These are phyloP conservation scores for Gallinago media DNA, from an alignment of 2,113 vertebrate genomes.

Conservation along the genomic window DNA sequence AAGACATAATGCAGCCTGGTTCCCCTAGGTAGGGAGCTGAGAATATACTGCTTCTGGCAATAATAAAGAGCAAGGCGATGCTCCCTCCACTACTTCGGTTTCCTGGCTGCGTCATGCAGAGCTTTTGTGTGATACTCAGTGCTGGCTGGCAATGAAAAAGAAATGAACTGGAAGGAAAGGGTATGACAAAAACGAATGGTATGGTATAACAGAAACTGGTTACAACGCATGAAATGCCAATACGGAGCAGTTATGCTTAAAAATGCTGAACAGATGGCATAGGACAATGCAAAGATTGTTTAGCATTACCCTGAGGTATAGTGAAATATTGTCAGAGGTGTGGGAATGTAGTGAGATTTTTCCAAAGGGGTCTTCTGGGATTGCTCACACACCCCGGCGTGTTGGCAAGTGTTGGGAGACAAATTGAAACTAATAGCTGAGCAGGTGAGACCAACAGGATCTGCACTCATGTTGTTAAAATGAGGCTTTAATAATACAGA, in stretches of 20 bases:
- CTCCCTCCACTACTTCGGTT: neutral
- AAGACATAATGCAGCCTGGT: fast-evolving
- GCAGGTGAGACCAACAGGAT: slow-evolving; percentile 62
- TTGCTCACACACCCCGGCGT: neutral
- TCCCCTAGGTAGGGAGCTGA: fast-evolving
- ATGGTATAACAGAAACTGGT: slow-evolving; percentile 34
- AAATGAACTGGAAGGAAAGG: slow-evolving; percentile 30
- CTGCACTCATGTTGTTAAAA: slow-evolving; percentile 28
- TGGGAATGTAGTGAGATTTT: slow-evolving; percentile 61
- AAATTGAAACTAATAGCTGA: slow-evolving; percentile 65
- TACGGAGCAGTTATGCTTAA: neutral
- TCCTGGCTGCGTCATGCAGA: neutral
- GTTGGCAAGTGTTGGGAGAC: slow-evolving; percentile 53
- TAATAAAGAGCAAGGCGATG: neutral
- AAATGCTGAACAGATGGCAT: slow-evolving; percentile 68
- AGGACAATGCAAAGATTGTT: slow-evolving; percentile 70
- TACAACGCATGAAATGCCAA: neutral
- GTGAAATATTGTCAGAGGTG: slow-evolving; percentile 60
- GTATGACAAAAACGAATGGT: slow-evolving; percentile 48
- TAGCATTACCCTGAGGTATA: slow-evolving; percentile 49
- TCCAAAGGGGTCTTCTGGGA: slow-evolving; percentile 54
- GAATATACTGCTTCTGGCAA: neutral
- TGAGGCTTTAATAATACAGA: slow-evolving; percentile 6
- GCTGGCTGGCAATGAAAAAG: slow-evolving; percentile 30
- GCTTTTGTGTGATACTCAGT: neutral